A percentile compares a stretch with the other conserved stretches of the same genome.
phyloP scores from a whole-genome alignment of 2,888 invertebrate species.

The Diaperis boleti region DNA sequence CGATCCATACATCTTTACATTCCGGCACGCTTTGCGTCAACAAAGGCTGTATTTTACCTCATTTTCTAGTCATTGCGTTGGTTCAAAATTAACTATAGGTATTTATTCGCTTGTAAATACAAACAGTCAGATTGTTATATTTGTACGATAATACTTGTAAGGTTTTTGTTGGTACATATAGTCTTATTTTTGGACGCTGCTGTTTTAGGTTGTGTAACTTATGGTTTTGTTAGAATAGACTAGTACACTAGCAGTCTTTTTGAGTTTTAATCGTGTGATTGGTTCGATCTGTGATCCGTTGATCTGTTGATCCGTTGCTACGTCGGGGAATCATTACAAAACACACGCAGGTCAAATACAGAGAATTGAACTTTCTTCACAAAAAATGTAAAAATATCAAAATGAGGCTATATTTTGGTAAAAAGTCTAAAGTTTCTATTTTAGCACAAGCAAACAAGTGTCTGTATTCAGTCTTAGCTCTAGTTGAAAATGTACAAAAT shows the following conservation, averaged over 20 bases:
- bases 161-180: constrained; percentile 37
- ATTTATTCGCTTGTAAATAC: constrained; percentile 40
- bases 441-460: constrained; percentile 60
- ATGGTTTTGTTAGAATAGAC: constrained; percentile 24
- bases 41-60: constrained; percentile 46
- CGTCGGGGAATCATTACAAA: constrained; percentile 28
- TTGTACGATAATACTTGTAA: constrained; percentile 33
- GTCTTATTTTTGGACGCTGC: constrained; percentile 1
- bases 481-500: constrained; percentile 58
- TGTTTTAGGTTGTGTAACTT: constrained; percentile 25
- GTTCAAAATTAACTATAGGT: constrained; percentile 37
- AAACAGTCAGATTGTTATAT: constrained; percentile 38
- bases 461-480: constrained; percentile 52
- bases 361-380: constrained; percentile 60
- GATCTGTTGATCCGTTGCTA: constrained; percentile 47
- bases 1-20: constrained; percentile 47
- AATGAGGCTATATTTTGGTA: constrained; percentile 63
- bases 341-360: constrained; percentile 61
- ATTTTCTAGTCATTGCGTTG: constrained; percentile 50
- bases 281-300: constrained; percentile 56
- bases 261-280: constrained; percentile 43
- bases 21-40: constrained; percentile 34
- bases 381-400: constrained; percentile 61
- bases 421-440: constrained; percentile 59
- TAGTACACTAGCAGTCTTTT: constrained; percentile 16